Base-by-base conservation (phyloP, 2,113 vertebrate genomes). In the Lamprologus speciosus region DNA sequence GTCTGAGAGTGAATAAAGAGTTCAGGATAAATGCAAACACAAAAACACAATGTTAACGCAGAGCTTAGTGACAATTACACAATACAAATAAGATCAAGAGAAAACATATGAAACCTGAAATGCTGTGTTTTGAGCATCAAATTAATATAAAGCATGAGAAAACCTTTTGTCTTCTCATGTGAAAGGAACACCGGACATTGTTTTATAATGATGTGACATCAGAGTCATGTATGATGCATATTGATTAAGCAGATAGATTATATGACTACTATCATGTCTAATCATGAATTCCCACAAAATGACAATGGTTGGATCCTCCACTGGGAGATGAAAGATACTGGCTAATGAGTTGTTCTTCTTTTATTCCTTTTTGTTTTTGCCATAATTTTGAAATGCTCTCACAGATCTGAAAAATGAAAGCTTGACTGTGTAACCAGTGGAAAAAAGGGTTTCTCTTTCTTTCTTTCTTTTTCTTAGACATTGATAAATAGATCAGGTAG, bases 1-100 rank as follows among this genome's bases (percentile, higher is more conserved):
- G 58, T 89, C 70, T 81, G n/a, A 55, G 81, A 87, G 63, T 55
- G 89, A 90, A 85, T 87, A 68, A 89, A 83, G 73, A 91, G 79
- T 85, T 87, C 47, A 65, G 26, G 70, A 83, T 31, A 65, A 55
- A 85, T 47, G 28, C 65, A 80, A 14, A 70, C 65, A 78, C 58
- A 45, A 21, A 53, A 60, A 68, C 9, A 4, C 28, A 28, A 70
- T 70, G 23, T 33, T 73, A 73, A 86, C 47, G 35, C 8, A 87
- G 33, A 8, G 81, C 35, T 35, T 57, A 23, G 26, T 50, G 80
- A 33, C 31, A 51, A 42, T 73, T 47, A 45, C 42, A 33, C 11
- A 79, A 80, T 19, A 21, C 79, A 42, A 17, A 13, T 19, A 78
- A 53, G 70, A 70, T 21, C 33, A 85, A 26, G 16, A 80, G 40